Percentiles rank a stretch among this genome's conserved stretches.
These are phyloP conservation scores for Stenodema calcarata DNA, from an alignment of 2,888 invertebrate genomes.

Conservation along the genomic window DNA sequence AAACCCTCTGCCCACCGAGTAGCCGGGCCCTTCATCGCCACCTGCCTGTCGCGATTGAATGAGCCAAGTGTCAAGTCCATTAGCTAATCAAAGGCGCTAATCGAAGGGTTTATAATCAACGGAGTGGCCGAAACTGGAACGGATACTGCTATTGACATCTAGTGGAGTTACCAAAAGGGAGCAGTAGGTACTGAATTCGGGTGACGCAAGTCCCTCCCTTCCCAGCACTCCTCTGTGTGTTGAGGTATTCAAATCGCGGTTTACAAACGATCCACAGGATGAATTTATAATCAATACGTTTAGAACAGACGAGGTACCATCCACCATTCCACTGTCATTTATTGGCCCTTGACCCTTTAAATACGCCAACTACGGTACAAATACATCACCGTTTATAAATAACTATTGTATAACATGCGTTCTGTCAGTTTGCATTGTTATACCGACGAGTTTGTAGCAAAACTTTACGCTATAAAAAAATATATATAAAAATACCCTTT, in stretches of 20 bases:
- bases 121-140: background rate
- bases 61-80: background rate
- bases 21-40: background rate
- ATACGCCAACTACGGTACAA: too few species aligned
- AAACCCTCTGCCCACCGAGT: background rate
- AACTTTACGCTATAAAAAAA: too few species aligned
- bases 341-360: too few species aligned
- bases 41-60: background rate
- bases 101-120: background rate
- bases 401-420: too few species aligned
- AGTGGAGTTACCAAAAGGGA: background rate
- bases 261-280: background rate
- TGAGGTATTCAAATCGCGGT: background rate
- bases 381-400: too few species aligned
- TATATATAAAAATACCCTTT: too few species aligned
- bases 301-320: too few species aligned
- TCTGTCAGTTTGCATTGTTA: too few species aligned
- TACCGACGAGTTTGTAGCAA: too few species aligned
- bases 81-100: background rate
- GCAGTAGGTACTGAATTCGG: background rate
- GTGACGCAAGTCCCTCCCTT: background rate
- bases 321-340: too few species aligned
- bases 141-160: slow-evolving; percentile 6
- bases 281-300: background rate
- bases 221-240: background rate